phyloP scores from a whole-genome alignment of 2,113 vertebrate genomes.

The Daubentonia madagascariensis region DNA sequence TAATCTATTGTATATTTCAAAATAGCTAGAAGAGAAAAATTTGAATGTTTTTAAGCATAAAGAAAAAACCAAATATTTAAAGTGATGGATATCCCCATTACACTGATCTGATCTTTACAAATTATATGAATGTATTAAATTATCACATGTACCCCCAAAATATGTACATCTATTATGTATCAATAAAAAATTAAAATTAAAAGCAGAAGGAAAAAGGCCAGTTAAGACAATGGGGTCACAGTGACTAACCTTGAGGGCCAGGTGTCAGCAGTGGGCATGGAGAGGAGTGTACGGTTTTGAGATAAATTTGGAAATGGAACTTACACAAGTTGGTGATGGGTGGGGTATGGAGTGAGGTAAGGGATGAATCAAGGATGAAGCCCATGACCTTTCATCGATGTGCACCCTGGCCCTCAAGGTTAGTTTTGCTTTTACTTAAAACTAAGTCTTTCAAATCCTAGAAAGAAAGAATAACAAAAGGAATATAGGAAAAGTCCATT shows the following conservation, averaged over 20 bases:
- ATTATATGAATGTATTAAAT: neutral
- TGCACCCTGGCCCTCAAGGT: neutral
- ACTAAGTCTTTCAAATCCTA: neutral
- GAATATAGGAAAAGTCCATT: neutral
- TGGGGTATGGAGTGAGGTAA: neutral
- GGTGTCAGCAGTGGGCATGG: neutral
- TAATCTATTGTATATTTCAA: neutral
- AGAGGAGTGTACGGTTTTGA: neutral
- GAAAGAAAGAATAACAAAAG: neutral
- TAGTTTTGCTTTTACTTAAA: conserved; percentile 25
- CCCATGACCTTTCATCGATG: neutral
- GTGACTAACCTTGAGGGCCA: neutral
- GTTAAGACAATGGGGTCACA: neutral
- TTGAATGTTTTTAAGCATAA: neutral
- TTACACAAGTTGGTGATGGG: neutral
- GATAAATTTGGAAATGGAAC: neutral
- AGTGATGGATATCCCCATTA: neutral
- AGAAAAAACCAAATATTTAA: neutral
- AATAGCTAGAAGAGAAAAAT: neutral
- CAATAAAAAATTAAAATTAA: neutral
- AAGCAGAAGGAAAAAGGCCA: neutral
- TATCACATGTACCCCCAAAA: neutral
- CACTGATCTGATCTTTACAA: neutral
- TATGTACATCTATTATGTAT: neutral
- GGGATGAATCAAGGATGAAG: neutral